Conservation (phyloP, 53 echinoderm and acorn worm species). For the Hippasteria phrygiana region DNA sequence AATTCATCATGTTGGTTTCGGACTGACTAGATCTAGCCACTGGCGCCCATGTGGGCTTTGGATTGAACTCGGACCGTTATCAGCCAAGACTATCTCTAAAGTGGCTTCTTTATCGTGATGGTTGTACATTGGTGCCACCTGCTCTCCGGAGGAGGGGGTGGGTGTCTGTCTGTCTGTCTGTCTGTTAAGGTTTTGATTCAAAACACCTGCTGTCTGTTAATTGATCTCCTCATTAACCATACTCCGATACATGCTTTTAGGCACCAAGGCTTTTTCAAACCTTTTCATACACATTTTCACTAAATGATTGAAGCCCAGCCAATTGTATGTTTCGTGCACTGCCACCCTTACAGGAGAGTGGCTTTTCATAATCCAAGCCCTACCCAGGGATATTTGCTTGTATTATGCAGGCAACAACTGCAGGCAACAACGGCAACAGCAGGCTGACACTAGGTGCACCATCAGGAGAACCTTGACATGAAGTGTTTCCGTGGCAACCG, state of each 20-base stretch:
- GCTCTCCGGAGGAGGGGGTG: neutral
- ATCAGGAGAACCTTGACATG: no score
- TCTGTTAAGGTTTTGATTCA: neutral
- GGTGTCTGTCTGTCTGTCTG: no score
- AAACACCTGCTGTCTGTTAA: constrained; percentile 33
- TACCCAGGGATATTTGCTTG: no score
- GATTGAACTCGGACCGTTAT: neutral
- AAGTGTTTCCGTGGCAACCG: no score
- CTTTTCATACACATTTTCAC: neutral
- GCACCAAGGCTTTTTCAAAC: neutral
- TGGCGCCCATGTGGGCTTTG: neutral
- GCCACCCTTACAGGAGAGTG: no score
- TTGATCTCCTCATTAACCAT: neutral
- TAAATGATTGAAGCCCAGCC: neutral
- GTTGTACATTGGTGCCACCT: neutral
- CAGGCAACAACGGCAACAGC: no score
- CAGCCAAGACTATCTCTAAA: neutral
- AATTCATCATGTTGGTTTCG: neutral
- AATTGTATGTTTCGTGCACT: no score
- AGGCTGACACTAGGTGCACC: no score
- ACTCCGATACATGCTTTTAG: neutral
- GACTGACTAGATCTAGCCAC: neutral
- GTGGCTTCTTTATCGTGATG: constrained; percentile 36
- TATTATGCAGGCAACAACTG: no score
- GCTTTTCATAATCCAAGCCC: no score